Percentiles rank a stretch among this genome's conserved stretches.
Conservation (phyloP, 2,797 vertebrate species). For the Periophthalmus magnuspinnatus region DNA sequence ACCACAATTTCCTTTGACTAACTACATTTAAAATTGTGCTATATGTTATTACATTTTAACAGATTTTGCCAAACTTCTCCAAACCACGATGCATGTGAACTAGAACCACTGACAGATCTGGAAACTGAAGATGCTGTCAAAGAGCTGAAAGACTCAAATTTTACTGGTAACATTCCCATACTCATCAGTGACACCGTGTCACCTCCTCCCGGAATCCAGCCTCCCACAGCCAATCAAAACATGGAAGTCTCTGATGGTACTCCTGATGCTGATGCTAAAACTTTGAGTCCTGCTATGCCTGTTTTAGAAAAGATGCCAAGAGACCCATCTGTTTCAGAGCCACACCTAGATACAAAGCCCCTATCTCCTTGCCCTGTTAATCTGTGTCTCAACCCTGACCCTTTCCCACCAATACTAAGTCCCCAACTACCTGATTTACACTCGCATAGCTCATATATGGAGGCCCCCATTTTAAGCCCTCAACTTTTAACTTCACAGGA, state of each 20-base stretch:
- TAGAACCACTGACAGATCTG: conserved; percentile 53
- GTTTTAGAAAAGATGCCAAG: conserved; percentile 35
- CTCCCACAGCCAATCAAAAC: conserved; percentile 18
- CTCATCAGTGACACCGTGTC: neutral
- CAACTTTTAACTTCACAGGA: conserved; percentile 32
- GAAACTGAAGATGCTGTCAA: conserved; percentile 58
- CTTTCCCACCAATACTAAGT: conserved; percentile 65
- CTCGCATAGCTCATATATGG: conserved; percentile 34
- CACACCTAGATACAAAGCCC: conserved; percentile 11
- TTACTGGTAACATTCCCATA: conserved; percentile 17
- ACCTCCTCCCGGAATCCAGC: conserved; percentile 10
- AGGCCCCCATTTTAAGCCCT: conserved; percentile 67
- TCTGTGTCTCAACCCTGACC: conserved; percentile 31
- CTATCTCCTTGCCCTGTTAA: neutral
- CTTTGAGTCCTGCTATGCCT: conserved; percentile 34
- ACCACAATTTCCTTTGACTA: neutral
- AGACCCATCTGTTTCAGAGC: conserved; percentile 6
- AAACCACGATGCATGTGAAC: conserved; percentile 45
- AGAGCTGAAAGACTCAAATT: conserved; percentile 38
- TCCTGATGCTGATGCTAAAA: conserved; percentile 5
- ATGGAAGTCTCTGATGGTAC: conserved; percentile 12
- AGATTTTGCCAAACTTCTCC: conserved; percentile 36
- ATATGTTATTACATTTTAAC: neutral
- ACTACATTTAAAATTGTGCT: neutral
- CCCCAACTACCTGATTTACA: conserved; percentile 52